Evolutionary conservation across 2,888 invertebrate species (phyloP).

Genomic region (Gymnocheta viridis): DNA sequence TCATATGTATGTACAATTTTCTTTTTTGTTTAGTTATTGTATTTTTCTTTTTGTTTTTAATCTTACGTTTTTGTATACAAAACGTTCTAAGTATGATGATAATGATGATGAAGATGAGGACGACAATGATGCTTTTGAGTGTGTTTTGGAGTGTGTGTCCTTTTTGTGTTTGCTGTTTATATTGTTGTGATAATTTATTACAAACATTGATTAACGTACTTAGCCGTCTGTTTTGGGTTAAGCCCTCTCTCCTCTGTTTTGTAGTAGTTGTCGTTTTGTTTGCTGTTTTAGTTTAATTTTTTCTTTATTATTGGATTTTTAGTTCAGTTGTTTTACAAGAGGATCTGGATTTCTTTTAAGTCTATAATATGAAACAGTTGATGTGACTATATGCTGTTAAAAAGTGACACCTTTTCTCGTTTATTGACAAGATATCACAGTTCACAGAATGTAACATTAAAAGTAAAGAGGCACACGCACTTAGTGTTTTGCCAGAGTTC

Average conservation of each 20-base stretch:
- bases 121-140: constrained; percentile 58
- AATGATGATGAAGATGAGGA: constrained; percentile 52
- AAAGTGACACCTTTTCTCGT: constrained; percentile 67
- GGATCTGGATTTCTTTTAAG: constrained; percentile 51
- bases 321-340: constrained; percentile 64
- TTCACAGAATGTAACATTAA: constrained; percentile 68
- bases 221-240: constrained; percentile 70
- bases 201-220: constrained; percentile 71
- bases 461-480: constrained; percentile 66
- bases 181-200: constrained; percentile 70
- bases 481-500: constrained; percentile 8
- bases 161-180: constrained; percentile 61
- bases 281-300: constrained; percentile 49
- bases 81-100: constrained; percentile 61
- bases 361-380: constrained; percentile 53
- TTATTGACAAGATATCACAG: constrained; percentile 69
- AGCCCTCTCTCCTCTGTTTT: constrained; percentile 66
- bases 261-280: constrained; percentile 66
- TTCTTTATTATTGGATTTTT: constrained; percentile 53
- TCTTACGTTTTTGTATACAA: constrained; percentile 53
- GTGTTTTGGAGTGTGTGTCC: constrained; percentile 62
- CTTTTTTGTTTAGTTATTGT: constrained; percentile 45
- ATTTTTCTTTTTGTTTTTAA: constrained; percentile 49
- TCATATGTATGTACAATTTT: constrained; percentile 67
- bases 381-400: constrained; percentile 66